Conservation (phyloP, 2,113 vertebrate species). For the Micromys minutus region DNA sequence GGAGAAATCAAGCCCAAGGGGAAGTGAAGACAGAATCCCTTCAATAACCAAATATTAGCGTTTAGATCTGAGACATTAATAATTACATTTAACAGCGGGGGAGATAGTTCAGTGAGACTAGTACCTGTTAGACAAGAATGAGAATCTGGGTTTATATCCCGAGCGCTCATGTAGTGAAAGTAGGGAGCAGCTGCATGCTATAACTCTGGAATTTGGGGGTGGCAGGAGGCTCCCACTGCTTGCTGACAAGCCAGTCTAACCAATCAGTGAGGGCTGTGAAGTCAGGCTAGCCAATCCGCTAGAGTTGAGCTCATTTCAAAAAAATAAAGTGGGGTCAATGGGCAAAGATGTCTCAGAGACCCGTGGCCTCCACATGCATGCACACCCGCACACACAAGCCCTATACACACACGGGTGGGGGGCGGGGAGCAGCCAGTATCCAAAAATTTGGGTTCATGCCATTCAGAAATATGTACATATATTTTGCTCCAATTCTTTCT, state of each 20-base stretch:
- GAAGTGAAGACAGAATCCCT: neutral
- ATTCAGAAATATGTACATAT: neutral
- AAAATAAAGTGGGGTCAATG: neutral
- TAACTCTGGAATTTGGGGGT: neutral
- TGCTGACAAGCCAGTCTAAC: neutral
- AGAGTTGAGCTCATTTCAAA: neutral
- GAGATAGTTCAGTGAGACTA: neutral
- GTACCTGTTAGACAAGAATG: neutral
- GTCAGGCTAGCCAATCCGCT: neutral
- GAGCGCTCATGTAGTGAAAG: neutral
- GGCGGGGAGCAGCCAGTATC: neutral
- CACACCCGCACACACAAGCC: neutral
- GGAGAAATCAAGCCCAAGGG: constrained; percentile 26
- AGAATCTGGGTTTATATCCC: neutral
- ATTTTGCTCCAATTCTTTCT: neutral
- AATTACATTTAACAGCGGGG: neutral
- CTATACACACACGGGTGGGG: neutral
- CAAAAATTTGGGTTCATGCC: neutral
- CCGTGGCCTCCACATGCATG: neutral
- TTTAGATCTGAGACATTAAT: constrained; percentile 21
- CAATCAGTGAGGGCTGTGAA: neutral
- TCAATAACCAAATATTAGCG: neutral
- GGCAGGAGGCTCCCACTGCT: neutral
- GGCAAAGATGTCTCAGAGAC: neutral
- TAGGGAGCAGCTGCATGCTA: no score